These are phyloP conservation scores for Pseudoatta argentina DNA, from an alignment of 1,140 invertebrate genomes.

Conservation along the genomic window DNA sequence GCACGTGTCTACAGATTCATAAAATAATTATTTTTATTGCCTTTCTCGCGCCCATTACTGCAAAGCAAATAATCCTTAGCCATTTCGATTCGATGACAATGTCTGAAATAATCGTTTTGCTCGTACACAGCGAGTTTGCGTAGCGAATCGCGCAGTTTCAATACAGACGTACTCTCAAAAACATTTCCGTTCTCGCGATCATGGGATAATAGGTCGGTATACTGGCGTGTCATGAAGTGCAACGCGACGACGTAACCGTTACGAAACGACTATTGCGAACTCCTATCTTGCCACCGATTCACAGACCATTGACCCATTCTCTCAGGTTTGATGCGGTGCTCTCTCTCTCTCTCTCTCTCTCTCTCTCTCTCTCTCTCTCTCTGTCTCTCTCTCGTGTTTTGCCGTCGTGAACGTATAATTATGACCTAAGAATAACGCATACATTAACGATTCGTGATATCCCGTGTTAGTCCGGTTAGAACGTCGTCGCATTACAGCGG, in stretches of 20 bases:
- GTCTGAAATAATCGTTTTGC: conserved; percentile 11
- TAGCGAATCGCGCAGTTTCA: conserved; percentile 19
- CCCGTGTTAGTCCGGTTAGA: conserved; percentile 18
- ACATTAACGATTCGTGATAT: conserved; percentile 47
- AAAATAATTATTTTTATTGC: conserved; percentile 34
- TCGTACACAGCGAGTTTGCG: background rate
- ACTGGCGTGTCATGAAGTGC: conserved; percentile 37
- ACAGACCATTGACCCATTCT: conserved; percentile 60
- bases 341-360: background rate
- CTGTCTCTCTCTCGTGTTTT: conserved; percentile 23
- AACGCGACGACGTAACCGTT: conserved; percentile 54
- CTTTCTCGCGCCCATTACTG: background rate
- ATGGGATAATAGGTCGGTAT: conserved; percentile 33
- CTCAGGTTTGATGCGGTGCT: conserved; percentile 35
- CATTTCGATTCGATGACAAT: background rate
- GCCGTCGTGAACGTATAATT: conserved; percentile 45
- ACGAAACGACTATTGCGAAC: conserved; percentile 53
- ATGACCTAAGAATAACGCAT: conserved; percentile 23
- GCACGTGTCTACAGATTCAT: background rate
- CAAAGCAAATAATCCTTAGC: conserved; percentile 2
- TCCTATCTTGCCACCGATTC: conserved; percentile 48
- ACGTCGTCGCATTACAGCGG: conserved; percentile 27
- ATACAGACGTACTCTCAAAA: conserved; percentile 36
- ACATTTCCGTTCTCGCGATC: conserved; percentile 48
- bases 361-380: background rate